Evolutionary conservation across 2,113 vertebrate species (phyloP).

Genomic region (Chelonoidis abingdonii): DNA sequence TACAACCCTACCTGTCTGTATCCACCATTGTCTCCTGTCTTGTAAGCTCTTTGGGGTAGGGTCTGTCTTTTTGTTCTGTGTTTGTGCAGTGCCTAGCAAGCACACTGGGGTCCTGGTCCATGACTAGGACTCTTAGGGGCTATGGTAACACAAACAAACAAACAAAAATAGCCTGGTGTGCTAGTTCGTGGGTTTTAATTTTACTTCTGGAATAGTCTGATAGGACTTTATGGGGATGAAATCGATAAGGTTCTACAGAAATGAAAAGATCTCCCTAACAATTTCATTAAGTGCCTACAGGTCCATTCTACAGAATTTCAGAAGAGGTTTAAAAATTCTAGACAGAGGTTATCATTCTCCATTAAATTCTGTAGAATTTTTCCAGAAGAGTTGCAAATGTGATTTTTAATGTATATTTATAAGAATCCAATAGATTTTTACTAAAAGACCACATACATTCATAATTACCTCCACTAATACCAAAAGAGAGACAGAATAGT

Average conservation of each 20-base stretch:
- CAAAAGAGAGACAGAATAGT: background rate
- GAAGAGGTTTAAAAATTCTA: background rate
- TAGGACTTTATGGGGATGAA: background rate
- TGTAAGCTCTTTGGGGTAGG: background rate
- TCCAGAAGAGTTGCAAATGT: background rate
- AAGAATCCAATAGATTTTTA: background rate
- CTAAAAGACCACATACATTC: background rate
- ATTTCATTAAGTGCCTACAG: fast-evolving
- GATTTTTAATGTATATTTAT: background rate
- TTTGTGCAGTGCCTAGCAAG: background rate
- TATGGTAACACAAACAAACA: background rate
- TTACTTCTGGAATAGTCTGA: background rate
- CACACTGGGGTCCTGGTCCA: background rate
- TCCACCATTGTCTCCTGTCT: background rate
- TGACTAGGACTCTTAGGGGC: background rate
- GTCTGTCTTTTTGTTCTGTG: background rate
- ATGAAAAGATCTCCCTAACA: background rate
- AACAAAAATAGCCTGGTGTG: background rate
- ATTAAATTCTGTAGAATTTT: background rate
- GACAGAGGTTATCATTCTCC: background rate
- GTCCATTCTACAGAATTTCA: background rate
- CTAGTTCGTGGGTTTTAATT: background rate
- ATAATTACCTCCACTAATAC: background rate
- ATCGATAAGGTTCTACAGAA: background rate
- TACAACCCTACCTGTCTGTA: background rate